Evolutionary conservation across 2,797 vertebrate species (phyloP), one percentile per base, ranked within the genome.

Genomic region (Poecilia picta): DNA sequence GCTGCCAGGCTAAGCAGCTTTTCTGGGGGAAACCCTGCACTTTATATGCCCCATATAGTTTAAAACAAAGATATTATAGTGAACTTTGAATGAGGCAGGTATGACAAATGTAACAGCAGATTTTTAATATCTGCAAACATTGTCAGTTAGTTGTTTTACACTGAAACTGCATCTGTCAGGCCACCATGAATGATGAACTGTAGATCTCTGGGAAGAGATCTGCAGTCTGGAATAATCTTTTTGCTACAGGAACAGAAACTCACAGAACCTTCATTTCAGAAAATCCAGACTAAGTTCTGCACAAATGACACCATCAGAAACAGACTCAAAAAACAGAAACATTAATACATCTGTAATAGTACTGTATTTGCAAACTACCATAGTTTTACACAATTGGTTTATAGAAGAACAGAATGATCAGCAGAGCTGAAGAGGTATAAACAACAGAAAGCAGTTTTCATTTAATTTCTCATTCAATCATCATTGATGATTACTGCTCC

Each of bases 321-420:
- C 16, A 10, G 16, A 64, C 62, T 20, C 10, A 33, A 62, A 33
- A 62, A 66, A 23, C 10, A 39, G 62, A 64, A 66, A 41, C 36
- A 68, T 11, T 15, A 66, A 68, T 41, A 68, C 1, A 41, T 68
- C 5, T 41, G 20, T 68, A 41, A 41, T 41, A 41, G 64, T 12
- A 68, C 23, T 68, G 36, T 68, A 68, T 68, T 68, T 68, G 64
- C 36, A 68, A 83, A 82, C 72, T 41, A 41, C 41, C 8, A 7
- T 41, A 51, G 20, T 83, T 90, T 90, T 87, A 82, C 82, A 83
- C 76, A 87, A 77, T 80, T 64, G 73, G 72, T 73, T 55, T 77
- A 45, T 77, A 57, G 53, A 46, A 81, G 45, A 31, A 39, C 73
- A 79, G 81, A 81, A 73, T 45, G 74, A 83, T 76, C 41, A 76